These are phyloP conservation scores for Seriola rivoliana DNA, from an alignment of 2,113 vertebrate species.

Conservation along the genomic window DNA sequence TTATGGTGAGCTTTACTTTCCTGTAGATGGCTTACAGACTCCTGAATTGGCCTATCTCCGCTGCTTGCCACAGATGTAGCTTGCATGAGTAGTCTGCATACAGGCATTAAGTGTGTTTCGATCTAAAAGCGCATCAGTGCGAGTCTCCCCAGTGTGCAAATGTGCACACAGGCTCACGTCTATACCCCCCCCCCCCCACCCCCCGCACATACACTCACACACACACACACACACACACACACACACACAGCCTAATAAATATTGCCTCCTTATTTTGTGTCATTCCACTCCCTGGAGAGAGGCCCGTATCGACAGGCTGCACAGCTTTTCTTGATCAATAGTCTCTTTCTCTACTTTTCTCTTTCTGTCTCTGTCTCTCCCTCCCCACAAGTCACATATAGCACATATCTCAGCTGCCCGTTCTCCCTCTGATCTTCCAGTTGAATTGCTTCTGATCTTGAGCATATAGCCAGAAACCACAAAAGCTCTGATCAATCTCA, in stretches of 20 bases:
- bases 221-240: constrained; percentile 15
- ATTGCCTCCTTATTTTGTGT: constrained; percentile 61
- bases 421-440: constrained; percentile 43
- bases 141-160: constrained; percentile 40
- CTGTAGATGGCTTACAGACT: constrained; percentile 40
- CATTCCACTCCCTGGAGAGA: constrained; percentile 65
- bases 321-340: constrained; percentile 74
- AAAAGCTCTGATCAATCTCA: constrained; percentile 46
- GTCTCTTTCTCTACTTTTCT: constrained; percentile 41
- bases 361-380: not conserved
- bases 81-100: constrained; percentile 64
- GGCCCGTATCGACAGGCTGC: constrained; percentile 62
- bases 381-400: not conserved
- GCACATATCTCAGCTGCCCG: constrained; percentile 21
- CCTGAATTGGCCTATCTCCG: constrained; percentile 59
- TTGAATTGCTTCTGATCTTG: constrained; percentile 56
- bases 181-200: not conserved
- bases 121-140: constrained; percentile 63
- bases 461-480: constrained; percentile 40
- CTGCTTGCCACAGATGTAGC: constrained; percentile 46
- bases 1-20: constrained; percentile 55
- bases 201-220: not conserved
- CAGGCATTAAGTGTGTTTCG: constrained; percentile 67
- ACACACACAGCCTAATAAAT: constrained; percentile 57
- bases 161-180: constrained; percentile 31